These are phyloP conservation scores for Troides oblongomaculatus DNA, from an alignment of 2,888 invertebrate species.

Conservation along the genomic window DNA sequence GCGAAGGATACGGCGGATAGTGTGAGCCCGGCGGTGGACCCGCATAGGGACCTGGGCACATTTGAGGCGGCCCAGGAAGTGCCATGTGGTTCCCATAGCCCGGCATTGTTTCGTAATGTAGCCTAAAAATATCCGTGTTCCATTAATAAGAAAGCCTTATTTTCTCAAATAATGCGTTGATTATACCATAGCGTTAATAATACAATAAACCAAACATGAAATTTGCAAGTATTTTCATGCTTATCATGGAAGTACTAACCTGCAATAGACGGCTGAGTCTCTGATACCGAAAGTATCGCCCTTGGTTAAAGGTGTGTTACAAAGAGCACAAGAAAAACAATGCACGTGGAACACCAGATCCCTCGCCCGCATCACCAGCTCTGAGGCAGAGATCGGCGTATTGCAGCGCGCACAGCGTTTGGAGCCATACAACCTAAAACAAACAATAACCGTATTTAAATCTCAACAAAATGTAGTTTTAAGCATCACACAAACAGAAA, in stretches of 20 bases:
- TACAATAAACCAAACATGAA: background rate
- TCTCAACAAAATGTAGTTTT: background rate
- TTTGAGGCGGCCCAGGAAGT: constrained; percentile 79
- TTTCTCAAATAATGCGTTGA: too few species aligned
- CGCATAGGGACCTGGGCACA: constrained; percentile 79
- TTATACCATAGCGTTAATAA: background rate
- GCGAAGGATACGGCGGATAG: constrained; percentile 80
- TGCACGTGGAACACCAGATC: constrained; percentile 96
- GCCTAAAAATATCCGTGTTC: constrained; percentile 46
- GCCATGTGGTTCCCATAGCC: constrained; percentile 79
- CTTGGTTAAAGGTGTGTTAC: constrained; percentile 91
- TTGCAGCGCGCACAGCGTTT: constrained; percentile 94
- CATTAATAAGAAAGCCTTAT: too few species aligned
- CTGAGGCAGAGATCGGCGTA: constrained; percentile 92
- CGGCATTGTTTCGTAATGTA: constrained; percentile 77
- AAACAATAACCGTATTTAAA: constrained; percentile 21
- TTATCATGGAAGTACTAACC: constrained; percentile 58
- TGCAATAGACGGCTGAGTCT: constrained; percentile 93
- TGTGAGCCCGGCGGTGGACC: constrained; percentile 69
- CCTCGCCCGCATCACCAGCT: constrained; percentile 96
- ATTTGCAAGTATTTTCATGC: background rate
- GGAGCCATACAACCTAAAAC: constrained; percentile 91
- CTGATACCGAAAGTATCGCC: constrained; percentile 97
- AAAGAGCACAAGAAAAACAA: constrained; percentile 96
- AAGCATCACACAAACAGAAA: too few species aligned